Base-by-base conservation (phyloP, 2,113 vertebrate genomes). In the Helogale parvula region DNA sequence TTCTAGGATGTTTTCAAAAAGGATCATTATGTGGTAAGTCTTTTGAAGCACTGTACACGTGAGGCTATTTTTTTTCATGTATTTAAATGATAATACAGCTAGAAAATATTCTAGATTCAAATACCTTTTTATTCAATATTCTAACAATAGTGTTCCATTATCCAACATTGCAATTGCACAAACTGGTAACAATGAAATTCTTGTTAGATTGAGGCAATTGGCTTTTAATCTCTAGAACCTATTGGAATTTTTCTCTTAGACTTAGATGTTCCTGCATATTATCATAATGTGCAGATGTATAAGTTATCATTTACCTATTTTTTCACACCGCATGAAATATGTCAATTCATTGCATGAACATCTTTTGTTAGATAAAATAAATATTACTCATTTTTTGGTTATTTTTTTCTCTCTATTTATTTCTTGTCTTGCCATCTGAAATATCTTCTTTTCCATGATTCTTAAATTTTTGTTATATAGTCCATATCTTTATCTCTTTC, bases 211-310 rank as follows among this genome's bases (percentile, higher is more conserved):
- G 25, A 79, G 9, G 11, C 3, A 3, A 63, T 94, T 19, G 38
- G 19, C 10, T 87, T 95, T 96, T 54, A 83, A 68, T 90, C 9
- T 79, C 68, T 96, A 31, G 41, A 87, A 94, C 9, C 47, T 94
- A 50, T 80, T 63, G 47, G 15, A 90, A 68, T 74, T 83, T 79
- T 79, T 52, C 33, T 52, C 66, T 79, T 93, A 74, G 19, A 63
- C 31, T 93, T 72, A 14, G 3, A 60, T 79, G n/a, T 63, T 93
- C 54, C 60, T 84, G 54, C 35, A 74, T 85, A 63, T 84, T 35
- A 76, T 25, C 52, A 38, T 57, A 74, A 57, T n/a, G 66, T 41
- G 23, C 41, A 80, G 1, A 45, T 9, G 13, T 35, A 0, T 88
- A 31, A 60, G 17, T 31, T 79, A 25, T 81, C 23, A 45, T 57